Base-by-base conservation (phyloP, 2,888 invertebrate species). In the Crossocerus cetratus region DNA sequence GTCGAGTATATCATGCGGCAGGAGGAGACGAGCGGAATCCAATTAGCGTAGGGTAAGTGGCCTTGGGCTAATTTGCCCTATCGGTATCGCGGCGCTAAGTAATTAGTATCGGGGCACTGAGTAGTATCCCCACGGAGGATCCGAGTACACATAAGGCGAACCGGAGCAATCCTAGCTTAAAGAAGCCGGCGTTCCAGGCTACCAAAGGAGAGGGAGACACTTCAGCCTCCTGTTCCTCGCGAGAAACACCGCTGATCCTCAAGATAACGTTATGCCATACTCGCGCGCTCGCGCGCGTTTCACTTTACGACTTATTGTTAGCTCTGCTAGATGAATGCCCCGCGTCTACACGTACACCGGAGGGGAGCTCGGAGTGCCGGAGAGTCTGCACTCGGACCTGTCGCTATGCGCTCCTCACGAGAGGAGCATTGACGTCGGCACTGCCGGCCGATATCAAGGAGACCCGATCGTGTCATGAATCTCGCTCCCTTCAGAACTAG, bases 21-120 rank as follows among this genome's bases (percentile, higher is more conserved):
- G 54, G 53, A 23, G 21, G 60, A 23, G 53, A 53, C 44, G 42
- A 58, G 65, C 45, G 53, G 44, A 62, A 73, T 65, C 58, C 16
- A 58, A 67, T 56, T 71, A 55, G 54, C 32, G 69, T 67, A 53
- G 61, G 80, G 80, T 72, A 74, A 71, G 71, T 80, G 80, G 68
- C 69, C 74, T 64, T 67, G 49, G 69, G 74, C 67, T 74, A 80
- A 80, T 74, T 76, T 74, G 16, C n/a, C 11, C 1, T 49, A 72
- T 64, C 64, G 57, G 20, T 53, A 45, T 43, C 21, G 44, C 55
- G 54, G 43, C 43, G 20, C 44, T 54, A 45, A 53, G 74, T 61
- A 58, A 65, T 42, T 65, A 20, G 20, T 70, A 69, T 53, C 65
- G 60, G 56, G 44, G 23, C 60, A 60, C 59, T 72, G 68, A 72